Evolutionary conservation across 2,113 vertebrate genomes (phyloP).

Genomic region (Centrocercus urophasianus): DNA sequence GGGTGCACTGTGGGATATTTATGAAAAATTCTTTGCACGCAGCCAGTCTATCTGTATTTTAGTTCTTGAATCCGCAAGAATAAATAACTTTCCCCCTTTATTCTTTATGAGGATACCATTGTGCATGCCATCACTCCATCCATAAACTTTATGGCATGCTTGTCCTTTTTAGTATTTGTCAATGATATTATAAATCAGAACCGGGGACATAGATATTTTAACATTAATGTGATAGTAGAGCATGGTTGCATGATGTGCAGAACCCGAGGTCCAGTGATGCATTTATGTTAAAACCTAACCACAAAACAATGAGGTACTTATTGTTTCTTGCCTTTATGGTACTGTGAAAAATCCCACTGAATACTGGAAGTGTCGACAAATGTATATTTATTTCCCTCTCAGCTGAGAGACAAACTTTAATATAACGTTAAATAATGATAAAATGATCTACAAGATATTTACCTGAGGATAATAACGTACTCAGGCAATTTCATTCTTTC

Average conservation of each 20-base stretch:
- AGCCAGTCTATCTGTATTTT: constrained; percentile 67
- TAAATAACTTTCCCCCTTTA: constrained; percentile 54
- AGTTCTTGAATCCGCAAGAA: constrained; percentile 62
- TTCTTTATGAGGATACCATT: constrained; percentile 66
- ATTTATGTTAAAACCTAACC: background rate
- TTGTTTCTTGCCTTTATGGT: background rate
- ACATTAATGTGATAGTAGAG: constrained; percentile 50
- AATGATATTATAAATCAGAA: constrained; percentile 62
- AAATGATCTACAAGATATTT: background rate
- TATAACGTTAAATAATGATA: background rate
- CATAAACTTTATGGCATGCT: constrained; percentile 60
- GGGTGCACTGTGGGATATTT: constrained; percentile 77
- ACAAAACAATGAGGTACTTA: background rate
- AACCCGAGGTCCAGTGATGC: background rate
- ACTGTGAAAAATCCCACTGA: constrained; percentile 5
- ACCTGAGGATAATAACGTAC: background rate
- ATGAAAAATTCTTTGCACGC: constrained; percentile 74
- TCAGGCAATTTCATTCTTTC: background rate
- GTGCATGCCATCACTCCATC: constrained; percentile 67
- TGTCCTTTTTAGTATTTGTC: constrained; percentile 66
- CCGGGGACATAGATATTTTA: constrained; percentile 50
- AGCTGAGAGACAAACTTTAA: background rate
- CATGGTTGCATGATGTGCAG: background rate
- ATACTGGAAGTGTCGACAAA: background rate
- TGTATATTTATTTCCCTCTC: background rate